A percentile compares a stretch with the other conserved stretches of the same genome.
Evolutionary conservation across 2,888 invertebrate species (phyloP).

Genomic region (Calameuta filiformis): DNA sequence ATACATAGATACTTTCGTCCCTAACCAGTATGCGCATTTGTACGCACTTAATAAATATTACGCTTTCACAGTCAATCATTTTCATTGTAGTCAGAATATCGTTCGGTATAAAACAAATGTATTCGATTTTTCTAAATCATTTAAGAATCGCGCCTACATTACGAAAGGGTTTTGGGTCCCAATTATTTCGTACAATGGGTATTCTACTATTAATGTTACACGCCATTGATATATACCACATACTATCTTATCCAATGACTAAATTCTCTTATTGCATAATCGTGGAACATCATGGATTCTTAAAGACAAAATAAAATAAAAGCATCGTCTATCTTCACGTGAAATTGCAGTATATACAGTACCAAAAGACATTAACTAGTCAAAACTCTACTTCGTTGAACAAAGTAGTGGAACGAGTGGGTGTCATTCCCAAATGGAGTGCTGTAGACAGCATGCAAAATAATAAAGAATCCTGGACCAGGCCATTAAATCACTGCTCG

Average conservation of each 20-base stretch:
- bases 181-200: not conserved
- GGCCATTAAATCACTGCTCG: constrained; percentile 61
- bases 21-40: constrained; percentile 48
- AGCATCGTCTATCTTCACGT: constrained; percentile 34
- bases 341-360: constrained; percentile 48
- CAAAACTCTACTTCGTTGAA: constrained; percentile 47
- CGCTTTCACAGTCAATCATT: constrained; percentile 15
- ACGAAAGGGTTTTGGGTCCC: not conserved
- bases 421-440: constrained; percentile 50
- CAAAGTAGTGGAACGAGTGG: constrained; percentile 44
- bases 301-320: constrained; percentile 28
- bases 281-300: constrained; percentile 32
- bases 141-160: not conserved
- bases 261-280: not conserved
- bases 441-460: constrained; percentile 60
- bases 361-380: constrained; percentile 43
- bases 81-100: not conserved
- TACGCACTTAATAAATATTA: constrained; percentile 46
- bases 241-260: not conserved
- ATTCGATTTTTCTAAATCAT: not conserved
- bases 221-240: not conserved
- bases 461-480: constrained; percentile 38
- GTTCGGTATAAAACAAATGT: not conserved
- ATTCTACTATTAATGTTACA: not conserved
- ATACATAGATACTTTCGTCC: constrained; percentile 5